Conservation (phyloP, 2,888 invertebrate species). For the Serrognathus titanus region DNA sequence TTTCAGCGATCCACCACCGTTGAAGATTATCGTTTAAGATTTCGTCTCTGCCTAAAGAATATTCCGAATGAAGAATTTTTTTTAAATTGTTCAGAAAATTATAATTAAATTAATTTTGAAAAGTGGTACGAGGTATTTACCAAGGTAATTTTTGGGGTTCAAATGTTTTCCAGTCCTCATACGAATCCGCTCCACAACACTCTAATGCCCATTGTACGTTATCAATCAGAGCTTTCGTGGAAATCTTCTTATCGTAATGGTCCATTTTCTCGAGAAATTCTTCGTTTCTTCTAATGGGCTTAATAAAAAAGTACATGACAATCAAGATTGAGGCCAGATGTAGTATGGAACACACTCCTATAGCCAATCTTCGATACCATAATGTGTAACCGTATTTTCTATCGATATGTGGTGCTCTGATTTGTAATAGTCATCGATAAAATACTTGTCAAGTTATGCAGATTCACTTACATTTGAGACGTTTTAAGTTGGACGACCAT, state of each 20-base stretch:
- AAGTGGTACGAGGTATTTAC: conserved; percentile 5
- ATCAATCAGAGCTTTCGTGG: conserved; percentile 31
- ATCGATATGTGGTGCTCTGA: conserved; percentile 27
- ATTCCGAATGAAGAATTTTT: background rate
- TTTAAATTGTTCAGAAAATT: background rate
- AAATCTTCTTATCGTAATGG: conserved; percentile 9
- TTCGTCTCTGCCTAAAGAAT: no score
- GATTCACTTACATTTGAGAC: conserved; percentile 24
- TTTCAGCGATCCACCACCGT: no score
- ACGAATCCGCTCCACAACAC: conserved; percentile 33
- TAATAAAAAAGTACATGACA: conserved; percentile 14
- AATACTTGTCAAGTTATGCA: background rate
- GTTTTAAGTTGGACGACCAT: conserved; percentile 30
- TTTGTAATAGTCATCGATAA: background rate
- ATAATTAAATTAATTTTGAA: background rate
- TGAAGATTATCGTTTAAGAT: no score
- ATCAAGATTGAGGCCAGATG: conserved; percentile 21
- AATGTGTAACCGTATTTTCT: conserved; percentile 30
- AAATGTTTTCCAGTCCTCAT: conserved; percentile 28
- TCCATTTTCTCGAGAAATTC: conserved; percentile 15
- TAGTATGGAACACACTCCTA: conserved; percentile 24
- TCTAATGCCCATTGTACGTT: conserved; percentile 34
- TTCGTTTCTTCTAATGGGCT: conserved; percentile 9
- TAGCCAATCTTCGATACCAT: conserved; percentile 31
- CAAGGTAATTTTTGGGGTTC: conserved; percentile 8